Evolutionary conservation across 2,113 vertebrate species (phyloP), one percentile per base, ranked within the genome.

Genomic region (Pungitius pungitius): DNA sequence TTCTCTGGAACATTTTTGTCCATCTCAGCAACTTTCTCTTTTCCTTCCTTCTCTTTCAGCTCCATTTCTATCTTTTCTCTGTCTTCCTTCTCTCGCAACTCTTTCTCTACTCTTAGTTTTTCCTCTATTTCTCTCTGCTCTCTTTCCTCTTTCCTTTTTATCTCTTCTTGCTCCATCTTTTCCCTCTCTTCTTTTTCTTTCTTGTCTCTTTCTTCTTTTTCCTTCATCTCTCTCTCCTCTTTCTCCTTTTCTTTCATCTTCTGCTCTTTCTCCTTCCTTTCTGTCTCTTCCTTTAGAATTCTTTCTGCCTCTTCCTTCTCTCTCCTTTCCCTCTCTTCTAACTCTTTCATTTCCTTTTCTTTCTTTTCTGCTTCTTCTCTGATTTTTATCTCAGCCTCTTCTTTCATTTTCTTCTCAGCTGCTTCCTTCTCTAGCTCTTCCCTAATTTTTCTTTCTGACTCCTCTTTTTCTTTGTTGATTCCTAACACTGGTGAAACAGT

Each of bases 331-430:
- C 30, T 60, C 14, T 56, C 27, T 30, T 75, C 94, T 91, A 30
- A 91, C 88, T 47, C 93, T 88, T 58, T 93, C 89, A 56, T 89
- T 92, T 6, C 89, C 88, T 56, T 93, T 88, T 79, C 93, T 91
- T 62, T 73, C 51, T n/a, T 55, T 58, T 79, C 82, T 64, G 91
- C 90, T 70, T 93, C 90, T 24, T 92, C 87, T 43, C 88, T 83
- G 62, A 91, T 89, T 75, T 84, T 89, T 69, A 90, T 90, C 30
- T 87, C 90, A 8, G 33, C 70, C 51, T 45, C 60, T 45, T 82
- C 66, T 70, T 70, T 87, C 12, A 51, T 26, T 63, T 84, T 83
- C 55, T 60, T 78, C 22, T 83, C 75, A 0, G 61, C 64, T 62
- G 57, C 83, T 71, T 84, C 75, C 37, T 54, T 80, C 61, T 86